Evolutionary conservation across 2,113 vertebrate species (phyloP).

Genomic region (Sylvia atricapilla): DNA sequence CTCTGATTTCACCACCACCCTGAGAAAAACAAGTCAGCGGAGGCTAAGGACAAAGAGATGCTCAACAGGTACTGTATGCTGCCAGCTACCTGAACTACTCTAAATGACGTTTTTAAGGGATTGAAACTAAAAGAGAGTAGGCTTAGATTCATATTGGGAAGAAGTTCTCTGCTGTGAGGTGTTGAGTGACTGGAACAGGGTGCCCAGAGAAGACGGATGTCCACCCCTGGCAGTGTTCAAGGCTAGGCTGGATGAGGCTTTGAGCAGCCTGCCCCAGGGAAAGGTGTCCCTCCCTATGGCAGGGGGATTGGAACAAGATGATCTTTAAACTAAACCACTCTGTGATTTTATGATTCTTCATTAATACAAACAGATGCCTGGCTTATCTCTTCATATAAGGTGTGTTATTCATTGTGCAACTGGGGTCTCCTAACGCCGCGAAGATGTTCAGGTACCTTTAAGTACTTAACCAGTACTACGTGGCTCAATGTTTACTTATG

Average conservation of each 20-base stretch:
- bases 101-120: neutral
- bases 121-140: neutral
- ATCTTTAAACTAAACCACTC: neutral
- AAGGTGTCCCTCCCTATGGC: neutral
- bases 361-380: neutral
- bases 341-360: neutral
- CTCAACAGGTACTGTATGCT: neutral
- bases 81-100: neutral
- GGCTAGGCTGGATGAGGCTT: neutral
- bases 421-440: accelerated
- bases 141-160: neutral
- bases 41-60: neutral
- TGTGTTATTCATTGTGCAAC: neutral
- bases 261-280: neutral
- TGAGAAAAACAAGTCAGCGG: neutral
- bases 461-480: accelerated
- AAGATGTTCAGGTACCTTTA: accelerated
- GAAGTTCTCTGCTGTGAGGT: neutral
- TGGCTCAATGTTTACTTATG: no score
- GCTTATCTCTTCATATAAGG: neutral
- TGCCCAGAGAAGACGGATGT: neutral
- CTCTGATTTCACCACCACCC: neutral
- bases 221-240: neutral
- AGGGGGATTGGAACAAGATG: neutral
- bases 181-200: neutral